These are phyloP conservation scores for Machimus rusticus DNA, from an alignment of 2,888 invertebrate genomes.

Conservation along the genomic window DNA sequence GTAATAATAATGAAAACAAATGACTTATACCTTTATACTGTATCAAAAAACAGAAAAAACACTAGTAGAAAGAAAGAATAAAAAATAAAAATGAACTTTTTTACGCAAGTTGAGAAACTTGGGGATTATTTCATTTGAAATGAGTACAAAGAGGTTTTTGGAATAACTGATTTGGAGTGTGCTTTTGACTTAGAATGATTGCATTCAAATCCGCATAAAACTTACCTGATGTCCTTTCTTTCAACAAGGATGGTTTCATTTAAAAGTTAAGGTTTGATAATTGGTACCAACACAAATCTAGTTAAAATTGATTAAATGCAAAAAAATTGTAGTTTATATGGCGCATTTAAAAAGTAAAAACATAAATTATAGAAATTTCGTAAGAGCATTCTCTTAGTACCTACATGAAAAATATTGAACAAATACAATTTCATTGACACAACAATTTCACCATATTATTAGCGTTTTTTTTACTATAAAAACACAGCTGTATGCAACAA, in stretches of 20 bases:
- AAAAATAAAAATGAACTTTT: too few relatives aligned
- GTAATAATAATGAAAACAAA: background rate
- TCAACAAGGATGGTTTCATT: too few relatives aligned
- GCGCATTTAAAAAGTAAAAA: background rate
- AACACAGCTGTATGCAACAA: background rate
- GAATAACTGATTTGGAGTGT: too few relatives aligned
- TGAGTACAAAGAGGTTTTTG: too few relatives aligned
- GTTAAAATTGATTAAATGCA: too few relatives aligned
- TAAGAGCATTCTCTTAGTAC: background rate
- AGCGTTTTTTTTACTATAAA: background rate
- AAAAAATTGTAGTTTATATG: background rate
- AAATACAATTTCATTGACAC: background rate
- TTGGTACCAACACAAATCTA: background rate
- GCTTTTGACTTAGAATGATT: too few relatives aligned
- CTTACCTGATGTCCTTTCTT: too few relatives aligned
- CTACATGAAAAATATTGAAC: background rate
- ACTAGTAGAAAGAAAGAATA: too few relatives aligned
- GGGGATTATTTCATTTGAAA: too few relatives aligned
- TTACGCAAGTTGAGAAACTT: too few relatives aligned
- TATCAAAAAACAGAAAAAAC: too few relatives aligned
- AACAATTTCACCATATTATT: background rate
- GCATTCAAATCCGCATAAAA: too few relatives aligned
- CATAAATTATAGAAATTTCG: background rate
- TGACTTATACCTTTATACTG: background rate
- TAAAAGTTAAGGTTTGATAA: background rate